Conservation (phyloP, 2,888 invertebrate genomes). For the Oxytorus armatus region DNA sequence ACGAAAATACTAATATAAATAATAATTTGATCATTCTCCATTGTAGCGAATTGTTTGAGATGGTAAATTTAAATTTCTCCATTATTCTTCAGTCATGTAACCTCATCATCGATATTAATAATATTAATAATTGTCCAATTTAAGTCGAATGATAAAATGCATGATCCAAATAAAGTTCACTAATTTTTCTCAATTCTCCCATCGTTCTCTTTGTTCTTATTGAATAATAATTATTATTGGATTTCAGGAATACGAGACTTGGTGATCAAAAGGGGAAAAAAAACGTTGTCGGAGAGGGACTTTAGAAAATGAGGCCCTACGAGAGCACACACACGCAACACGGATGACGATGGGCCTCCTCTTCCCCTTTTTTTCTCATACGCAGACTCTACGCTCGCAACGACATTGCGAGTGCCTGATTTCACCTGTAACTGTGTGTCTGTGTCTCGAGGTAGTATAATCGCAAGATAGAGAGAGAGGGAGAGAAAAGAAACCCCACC, state of each 20-base stretch:
- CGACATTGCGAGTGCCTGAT: slow-evolving; percentile 24
- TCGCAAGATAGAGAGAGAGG: too few species aligned
- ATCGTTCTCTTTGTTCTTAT: slow-evolving; percentile 1
- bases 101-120: too few species aligned
- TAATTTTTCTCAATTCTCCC: background rate
- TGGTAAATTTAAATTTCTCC: too few species aligned
- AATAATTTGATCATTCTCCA: too few species aligned
- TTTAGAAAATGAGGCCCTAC: slow-evolving; percentile 41
- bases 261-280: background rate
- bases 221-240: slow-evolving; percentile 17
- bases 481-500: background rate
- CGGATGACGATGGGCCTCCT: slow-evolving; percentile 24
- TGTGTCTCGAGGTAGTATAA: slow-evolving; percentile 6
- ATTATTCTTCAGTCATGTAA: too few species aligned
- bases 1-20: too few species aligned
- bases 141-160: background rate
- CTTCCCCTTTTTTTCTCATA: slow-evolving; percentile 1
- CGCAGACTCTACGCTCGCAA: background rate
- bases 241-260: background rate
- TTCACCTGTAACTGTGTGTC: slow-evolving; percentile 44
- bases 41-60: too few species aligned
- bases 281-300: slow-evolving; percentile 26
- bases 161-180: background rate
- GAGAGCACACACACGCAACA: slow-evolving; percentile 13
- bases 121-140: too few species aligned